Percentiles rank a stretch among this genome's conserved stretches.
These are phyloP conservation scores for Macrochelys suwanniensis DNA, from an alignment of 2,797 vertebrate species.

Conservation along the genomic window DNA sequence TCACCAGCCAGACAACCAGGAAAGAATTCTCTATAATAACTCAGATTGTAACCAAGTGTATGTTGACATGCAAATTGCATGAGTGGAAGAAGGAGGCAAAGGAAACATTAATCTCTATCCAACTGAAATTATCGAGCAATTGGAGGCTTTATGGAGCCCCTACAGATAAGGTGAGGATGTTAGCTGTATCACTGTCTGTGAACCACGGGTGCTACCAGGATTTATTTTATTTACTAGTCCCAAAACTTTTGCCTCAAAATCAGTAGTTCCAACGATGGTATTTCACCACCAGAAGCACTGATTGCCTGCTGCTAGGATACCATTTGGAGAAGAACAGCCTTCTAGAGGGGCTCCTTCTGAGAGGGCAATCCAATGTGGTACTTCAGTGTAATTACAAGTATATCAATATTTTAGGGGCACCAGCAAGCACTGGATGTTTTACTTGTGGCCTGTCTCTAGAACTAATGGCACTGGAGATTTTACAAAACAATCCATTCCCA, in stretches of 20 bases:
- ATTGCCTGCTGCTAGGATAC: not conserved
- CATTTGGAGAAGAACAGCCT: not conserved
- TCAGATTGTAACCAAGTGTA: not conserved
- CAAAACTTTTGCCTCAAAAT: not conserved
- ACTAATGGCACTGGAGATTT: not conserved
- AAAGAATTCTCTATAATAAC: too few relatives aligned
- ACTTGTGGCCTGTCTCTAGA: not conserved
- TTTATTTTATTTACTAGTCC: not conserved
- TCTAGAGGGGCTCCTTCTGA: not conserved
- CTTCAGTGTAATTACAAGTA: not conserved
- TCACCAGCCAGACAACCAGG: too few relatives aligned
- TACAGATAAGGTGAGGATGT: too few relatives aligned
- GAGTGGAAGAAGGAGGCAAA: not conserved
- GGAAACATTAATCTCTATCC: not conserved
- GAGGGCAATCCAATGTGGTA: not conserved
- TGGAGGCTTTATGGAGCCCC: not conserved
- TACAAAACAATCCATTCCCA: not conserved
- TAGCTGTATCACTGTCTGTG: not conserved
- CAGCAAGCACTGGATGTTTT: not conserved
- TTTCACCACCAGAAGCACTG: not conserved
- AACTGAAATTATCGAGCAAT: not conserved
- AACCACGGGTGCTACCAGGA: not conserved
- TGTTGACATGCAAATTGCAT: not conserved
- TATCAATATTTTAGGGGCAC: not conserved
- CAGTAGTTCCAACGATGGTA: not conserved